Evolutionary conservation across 2,113 vertebrate species (phyloP).

Genomic region (Suncus etruscus): DNA sequence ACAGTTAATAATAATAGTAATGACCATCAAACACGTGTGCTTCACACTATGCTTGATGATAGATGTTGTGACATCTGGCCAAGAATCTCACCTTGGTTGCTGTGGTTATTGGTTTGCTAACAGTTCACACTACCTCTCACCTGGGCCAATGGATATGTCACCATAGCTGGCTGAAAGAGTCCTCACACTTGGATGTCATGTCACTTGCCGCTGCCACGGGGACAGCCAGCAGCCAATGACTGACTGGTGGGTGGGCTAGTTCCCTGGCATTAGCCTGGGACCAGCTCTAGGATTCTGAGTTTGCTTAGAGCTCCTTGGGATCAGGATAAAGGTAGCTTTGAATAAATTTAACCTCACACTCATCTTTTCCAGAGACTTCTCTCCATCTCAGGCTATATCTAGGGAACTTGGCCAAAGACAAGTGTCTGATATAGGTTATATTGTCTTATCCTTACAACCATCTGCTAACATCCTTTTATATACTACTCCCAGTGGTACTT

Average conservation of each 20-base stretch:
- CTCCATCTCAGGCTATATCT: not conserved
- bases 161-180: not conserved
- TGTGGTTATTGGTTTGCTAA: not conserved
- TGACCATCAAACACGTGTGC: not conserved
- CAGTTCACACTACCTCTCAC: not conserved
- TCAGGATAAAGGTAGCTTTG: not conserved
- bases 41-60: not conserved
- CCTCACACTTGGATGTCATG: too few relatives aligned
- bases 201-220: not conserved
- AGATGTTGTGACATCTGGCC: not conserved
- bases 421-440: not conserved
- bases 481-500: too few relatives aligned
- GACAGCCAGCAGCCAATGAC: not conserved
- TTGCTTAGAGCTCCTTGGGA: not conserved
- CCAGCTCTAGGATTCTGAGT: too few relatives aligned
- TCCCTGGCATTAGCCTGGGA: not conserved
- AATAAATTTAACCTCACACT: not conserved
- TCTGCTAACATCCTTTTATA: too few relatives aligned
- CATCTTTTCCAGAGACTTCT: not conserved
- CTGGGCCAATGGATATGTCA: not conserved
- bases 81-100: too few relatives aligned
- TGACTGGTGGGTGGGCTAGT: too few relatives aligned
- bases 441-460: not conserved
- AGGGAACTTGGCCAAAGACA: not conserved
- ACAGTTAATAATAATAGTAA: not conserved